phyloP scores from a whole-genome alignment of 1,140 invertebrate genomes.

The Drosophila pseudoananassae region DNA sequence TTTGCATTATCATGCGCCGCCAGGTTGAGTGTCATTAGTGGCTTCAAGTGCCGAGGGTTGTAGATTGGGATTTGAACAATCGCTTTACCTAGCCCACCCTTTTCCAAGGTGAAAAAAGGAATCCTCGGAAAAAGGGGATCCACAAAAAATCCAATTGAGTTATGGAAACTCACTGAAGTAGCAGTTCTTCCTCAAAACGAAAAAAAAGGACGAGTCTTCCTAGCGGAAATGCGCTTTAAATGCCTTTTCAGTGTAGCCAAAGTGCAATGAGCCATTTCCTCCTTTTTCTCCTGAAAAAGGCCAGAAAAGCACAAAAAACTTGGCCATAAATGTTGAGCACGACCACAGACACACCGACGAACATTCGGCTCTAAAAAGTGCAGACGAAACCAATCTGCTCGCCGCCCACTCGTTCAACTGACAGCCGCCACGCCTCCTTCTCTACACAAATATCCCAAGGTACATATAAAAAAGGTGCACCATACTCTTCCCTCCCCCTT shows the following conservation, averaged over 20 bases:
- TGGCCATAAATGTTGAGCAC: constrained; percentile 77
- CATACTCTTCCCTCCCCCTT: neutral
- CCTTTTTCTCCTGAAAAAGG: constrained; percentile 19
- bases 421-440: constrained; percentile 55
- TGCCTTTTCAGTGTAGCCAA: constrained; percentile 77
- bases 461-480: constrained; percentile 44
- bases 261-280: constrained; percentile 82
- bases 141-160: constrained; percentile 67
- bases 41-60: constrained; percentile 44
- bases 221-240: constrained; percentile 79
- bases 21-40: constrained; percentile 70
- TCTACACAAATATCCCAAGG: neutral
- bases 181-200: constrained; percentile 22
- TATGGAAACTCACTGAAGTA: constrained; percentile 50
- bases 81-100: constrained; percentile 45
- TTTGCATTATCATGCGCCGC: constrained; percentile 65
- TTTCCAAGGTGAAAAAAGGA: constrained; percentile 12
- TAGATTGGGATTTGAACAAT: constrained; percentile 21
- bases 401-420: constrained; percentile 67
- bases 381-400: constrained; percentile 77
- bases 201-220: constrained; percentile 3
- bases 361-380: constrained; percentile 42
- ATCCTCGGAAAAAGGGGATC: constrained; percentile 18
- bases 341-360: constrained; percentile 68
- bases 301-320: constrained; percentile 36